Evolutionary conservation across 2,113 vertebrate genomes (phyloP).

Genomic region (Callipepla californica): DNA sequence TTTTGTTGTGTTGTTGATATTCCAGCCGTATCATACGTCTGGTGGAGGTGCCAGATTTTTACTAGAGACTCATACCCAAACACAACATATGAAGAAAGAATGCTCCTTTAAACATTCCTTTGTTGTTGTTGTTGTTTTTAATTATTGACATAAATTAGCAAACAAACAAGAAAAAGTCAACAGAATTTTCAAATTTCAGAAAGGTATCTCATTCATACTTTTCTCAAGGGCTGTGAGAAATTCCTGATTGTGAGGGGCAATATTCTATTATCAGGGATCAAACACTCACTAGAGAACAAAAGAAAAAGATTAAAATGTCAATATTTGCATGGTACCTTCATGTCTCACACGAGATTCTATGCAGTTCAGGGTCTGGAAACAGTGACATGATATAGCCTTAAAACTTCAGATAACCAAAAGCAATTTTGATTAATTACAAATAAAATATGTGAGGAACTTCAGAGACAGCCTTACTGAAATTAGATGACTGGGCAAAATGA

Average conservation of each 20-base stretch:
- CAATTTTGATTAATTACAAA: not conserved
- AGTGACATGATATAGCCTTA: not conserved
- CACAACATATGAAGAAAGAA: not conserved
- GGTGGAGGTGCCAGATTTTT: not conserved
- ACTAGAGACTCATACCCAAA: not conserved
- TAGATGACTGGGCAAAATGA: not conserved
- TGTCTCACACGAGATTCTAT: not conserved
- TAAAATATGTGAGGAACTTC: not conserved
- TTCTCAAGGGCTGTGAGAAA: not conserved
- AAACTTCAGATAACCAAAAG: not conserved
- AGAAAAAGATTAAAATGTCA: not conserved
- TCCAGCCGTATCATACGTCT: not conserved
- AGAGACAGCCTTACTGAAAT: not conserved
- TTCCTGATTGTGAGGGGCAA: not conserved
- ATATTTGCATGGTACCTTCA: not conserved
- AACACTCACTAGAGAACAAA: not conserved
- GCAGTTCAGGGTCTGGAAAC: not conserved
- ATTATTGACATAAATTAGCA: accelerated
- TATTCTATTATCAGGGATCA: not conserved
- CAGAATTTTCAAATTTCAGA: not conserved
- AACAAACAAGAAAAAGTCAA: not conserved
- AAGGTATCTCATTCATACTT: not conserved
- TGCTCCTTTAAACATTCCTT: not conserved
- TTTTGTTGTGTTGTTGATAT: too few relatives aligned
- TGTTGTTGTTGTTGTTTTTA: not conserved